Base-by-base conservation (phyloP, 92 coral and sea anemone genomes). In the Siderastrea siderea region DNA sequence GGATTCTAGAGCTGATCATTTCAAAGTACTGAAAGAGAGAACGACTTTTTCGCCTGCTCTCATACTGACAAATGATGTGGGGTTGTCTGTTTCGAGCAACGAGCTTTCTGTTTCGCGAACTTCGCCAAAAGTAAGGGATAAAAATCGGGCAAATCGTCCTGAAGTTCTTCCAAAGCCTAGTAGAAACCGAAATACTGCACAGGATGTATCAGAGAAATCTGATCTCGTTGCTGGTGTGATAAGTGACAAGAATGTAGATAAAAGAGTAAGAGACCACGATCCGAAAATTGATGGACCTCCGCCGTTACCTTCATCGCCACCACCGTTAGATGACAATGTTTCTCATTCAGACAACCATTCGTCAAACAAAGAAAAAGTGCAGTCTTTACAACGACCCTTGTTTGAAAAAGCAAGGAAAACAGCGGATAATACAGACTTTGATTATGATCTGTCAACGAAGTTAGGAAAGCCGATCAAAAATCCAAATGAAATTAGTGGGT, bases 291-390 rank as follows among this genome's bases (percentile, higher is more conserved):
- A 61, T 15, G 51, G 67, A 16, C 86, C 90, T 15, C 93, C 90
- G 7, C 87, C 79, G 26, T 54, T 81, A 2, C 93, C 90, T 7
- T 12, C 88, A 17, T 81, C 93, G n/a, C 91, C 87, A 19, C 93
- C 87, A 0, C 79, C 78, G 13, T 68, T 86, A 58, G 90, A 90
- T 3, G 83, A 66, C 26, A 77, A 66, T 43, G 74, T 55, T 46
- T 53, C 61, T 3, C 19, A 38, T 11, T 79, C 59, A 62, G 71
- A 50, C 4, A 47, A 68, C 45, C 49, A 51, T 17, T 62, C 75
- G 43, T 53, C 38, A 48, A 38, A 10, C 17, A 47, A 51, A 16
- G 80, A 72, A 55, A 12, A 5, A 45, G 69, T 52, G 48, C 63
- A 9, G 7, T 44, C 52, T 53, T 44, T 54, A 12, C 76, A 68